Percentiles rank a stretch among this genome's conserved stretches.
phyloP scores from a whole-genome alignment of 2,888 invertebrate genomes.

The Leucophenga maculata region DNA sequence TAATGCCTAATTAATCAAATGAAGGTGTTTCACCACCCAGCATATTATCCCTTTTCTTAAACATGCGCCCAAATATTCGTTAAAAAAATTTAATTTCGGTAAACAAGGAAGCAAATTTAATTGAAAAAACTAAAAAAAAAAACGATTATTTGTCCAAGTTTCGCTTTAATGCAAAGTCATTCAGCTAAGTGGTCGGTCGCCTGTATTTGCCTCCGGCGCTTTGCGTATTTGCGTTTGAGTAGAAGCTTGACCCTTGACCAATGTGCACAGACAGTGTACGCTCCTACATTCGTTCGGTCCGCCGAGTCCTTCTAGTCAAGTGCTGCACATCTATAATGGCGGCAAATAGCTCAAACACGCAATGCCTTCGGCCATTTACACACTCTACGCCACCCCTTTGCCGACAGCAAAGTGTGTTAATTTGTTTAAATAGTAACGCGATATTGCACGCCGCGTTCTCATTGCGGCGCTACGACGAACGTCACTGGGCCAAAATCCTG shows the following conservation, averaged over 20 bases:
- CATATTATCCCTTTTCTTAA: no score
- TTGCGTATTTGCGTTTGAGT: constrained; percentile 48
- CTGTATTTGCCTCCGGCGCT: constrained; percentile 13
- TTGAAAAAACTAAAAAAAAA: background rate
- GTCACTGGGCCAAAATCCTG: constrained; percentile 1
- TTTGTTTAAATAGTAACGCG: constrained; percentile 62
- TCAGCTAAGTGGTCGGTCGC: constrained; percentile 47
- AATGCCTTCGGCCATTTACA: background rate
- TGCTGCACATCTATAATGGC: background rate
- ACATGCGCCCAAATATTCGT: no score
- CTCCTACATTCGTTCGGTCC: no score
- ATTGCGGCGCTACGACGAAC: background rate
- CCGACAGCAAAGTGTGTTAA: constrained; percentile 46
- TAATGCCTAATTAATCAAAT: no score
- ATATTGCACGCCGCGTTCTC: constrained; percentile 35
- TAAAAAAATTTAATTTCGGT: background rate
- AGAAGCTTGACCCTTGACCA: constrained; percentile 8
- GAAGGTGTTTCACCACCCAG: no score
- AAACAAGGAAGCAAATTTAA: constrained; percentile 4
- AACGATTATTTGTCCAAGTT: background rate
- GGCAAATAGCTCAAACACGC: background rate
- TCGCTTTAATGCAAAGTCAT: background rate
- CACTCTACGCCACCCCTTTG: background rate
- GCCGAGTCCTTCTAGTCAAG: no score
- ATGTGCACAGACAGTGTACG: no score